phyloP scores from a whole-genome alignment of 2,797 vertebrate genomes.

The Anguilla megastoma region DNA sequence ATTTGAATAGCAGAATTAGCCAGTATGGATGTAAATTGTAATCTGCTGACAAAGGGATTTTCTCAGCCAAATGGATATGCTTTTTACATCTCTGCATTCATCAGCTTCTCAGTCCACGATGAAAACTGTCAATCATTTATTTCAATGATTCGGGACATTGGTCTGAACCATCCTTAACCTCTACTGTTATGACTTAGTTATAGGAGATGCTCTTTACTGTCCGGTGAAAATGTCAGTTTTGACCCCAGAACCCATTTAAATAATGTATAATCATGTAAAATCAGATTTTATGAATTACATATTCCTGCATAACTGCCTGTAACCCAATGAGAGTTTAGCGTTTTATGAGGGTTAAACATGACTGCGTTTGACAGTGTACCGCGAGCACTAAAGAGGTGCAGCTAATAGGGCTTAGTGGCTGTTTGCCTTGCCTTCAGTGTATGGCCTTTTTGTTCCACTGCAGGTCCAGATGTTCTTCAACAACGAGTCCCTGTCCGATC shows the following conservation, averaged over 20 bases:
- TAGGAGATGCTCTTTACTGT: background rate
- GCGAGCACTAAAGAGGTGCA: background rate
- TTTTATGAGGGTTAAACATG: background rate
- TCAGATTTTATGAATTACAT: too few species aligned
- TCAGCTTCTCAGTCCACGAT: background rate
- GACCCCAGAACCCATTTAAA: background rate
- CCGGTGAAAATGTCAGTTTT: background rate
- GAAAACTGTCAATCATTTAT: background rate
- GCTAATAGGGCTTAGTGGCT: background rate
- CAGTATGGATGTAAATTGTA: too few species aligned
- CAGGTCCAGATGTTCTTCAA: conserved; percentile 95
- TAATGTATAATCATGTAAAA: too few species aligned
- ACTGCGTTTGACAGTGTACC: background rate
- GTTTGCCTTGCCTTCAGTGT: background rate
- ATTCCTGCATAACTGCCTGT: too few species aligned
- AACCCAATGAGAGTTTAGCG: background rate
- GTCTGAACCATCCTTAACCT: background rate
- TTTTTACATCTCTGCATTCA: background rate
- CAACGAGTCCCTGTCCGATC: conserved; percentile 89
- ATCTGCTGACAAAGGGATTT: background rate
- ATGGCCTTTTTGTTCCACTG: background rate
- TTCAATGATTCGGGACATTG: background rate
- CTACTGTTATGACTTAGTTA: background rate
- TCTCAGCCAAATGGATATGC: background rate
- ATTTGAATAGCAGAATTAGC: too few species aligned